Evolutionary conservation across 2,888 invertebrate genomes (phyloP), one percentile per base, ranked within the genome.

Genomic region (Ptychoptera albimana): DNA sequence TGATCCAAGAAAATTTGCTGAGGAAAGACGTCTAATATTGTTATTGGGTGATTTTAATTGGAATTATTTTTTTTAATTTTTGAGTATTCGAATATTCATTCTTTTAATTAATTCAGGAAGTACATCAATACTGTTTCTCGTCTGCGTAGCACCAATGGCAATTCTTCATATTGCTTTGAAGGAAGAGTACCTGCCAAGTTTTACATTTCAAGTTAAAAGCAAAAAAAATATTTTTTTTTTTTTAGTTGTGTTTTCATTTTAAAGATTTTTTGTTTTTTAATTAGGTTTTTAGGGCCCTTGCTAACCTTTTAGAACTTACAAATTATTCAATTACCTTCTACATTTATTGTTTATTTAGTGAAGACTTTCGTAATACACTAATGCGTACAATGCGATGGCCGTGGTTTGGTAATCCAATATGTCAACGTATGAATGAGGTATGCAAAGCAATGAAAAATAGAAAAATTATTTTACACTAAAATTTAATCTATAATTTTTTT

Each of bases 241-340:
- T n/a, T n/a, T n/a, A n/a, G n/a, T 23, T 23, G 23, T 23, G 7
- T 45, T 30, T 42, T 35, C 32, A 12, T 40, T 29, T 29, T 11
- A 15, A 15, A 37, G n/a, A n/a, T n/a, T n/a, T 39, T 37, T 12
- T 43, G 1, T 14, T 30, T 5, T 15, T 41, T 2, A 35, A 7
- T 35, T 41, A 77, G 76, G 74, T 79, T 37, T 80, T 80, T 55
- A 72, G 79, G 12, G 78, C 79, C 1, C 59, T 79, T 41, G 79
- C 82, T 45, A 83, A 83, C 63, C 67, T 82, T 31, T 64, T 83
- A 57, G 82, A 83, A 66, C 69, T 82, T 40, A 74, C 76, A 51
- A 82, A 82, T 62, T 83, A 82, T 60, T 81, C 82, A 31, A 74
- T 81, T 49, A 82, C 82, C 34, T 83, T 83, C 67, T 80, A 82